Evolutionary conservation across 2,888 invertebrate species (phyloP), one percentile per base, ranked within the genome.

Genomic region (Pristionchus arcanus): DNA sequence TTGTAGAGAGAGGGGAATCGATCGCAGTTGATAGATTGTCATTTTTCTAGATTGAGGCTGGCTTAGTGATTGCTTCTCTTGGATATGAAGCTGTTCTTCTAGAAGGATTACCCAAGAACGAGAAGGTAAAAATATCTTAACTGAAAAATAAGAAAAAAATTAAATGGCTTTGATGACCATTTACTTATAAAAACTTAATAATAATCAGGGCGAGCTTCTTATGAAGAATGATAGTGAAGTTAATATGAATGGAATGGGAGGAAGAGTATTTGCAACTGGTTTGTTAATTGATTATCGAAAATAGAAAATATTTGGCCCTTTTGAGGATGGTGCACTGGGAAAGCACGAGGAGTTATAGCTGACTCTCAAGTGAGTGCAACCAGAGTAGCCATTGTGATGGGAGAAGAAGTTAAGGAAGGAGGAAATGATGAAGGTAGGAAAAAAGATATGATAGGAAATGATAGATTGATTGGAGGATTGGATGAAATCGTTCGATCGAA

Each of bases 21-120:
- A 3, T 49, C 11, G 0, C 42, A 9, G 0, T 49, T 49, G 42
- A 11, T 3, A 16, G 34, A 31, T 31, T 37, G 37, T 74, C 37
- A 16, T 74, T 21, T 34, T 55, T n/a, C n/a, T 42, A 87, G 87
- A 87, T 87, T 42, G 68, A 66, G 25, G 87, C 87, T 94, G 97
- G 97, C 92, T 96, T 98, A 94, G 97, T 95, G 71, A 94, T 95
- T 31, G 94, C 94, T 90, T 94, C 94, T 34, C 93, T 95, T 34
- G 95, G 95, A 11, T 95, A 94, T 90, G 92, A 94, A 87, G 92
- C 92, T 63, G 90, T 93, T 42, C 92, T 94, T 28, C 90, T 95
- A n/a, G 91, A 93, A 15, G 93, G 93, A 83, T 91, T 93, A 15
- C 93, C 93, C 13, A 91, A 91, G 71, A 93, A 92, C 87, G 91